Base-by-base conservation (phyloP, 2,113 vertebrate species). In the Stictonetta naevosa region DNA sequence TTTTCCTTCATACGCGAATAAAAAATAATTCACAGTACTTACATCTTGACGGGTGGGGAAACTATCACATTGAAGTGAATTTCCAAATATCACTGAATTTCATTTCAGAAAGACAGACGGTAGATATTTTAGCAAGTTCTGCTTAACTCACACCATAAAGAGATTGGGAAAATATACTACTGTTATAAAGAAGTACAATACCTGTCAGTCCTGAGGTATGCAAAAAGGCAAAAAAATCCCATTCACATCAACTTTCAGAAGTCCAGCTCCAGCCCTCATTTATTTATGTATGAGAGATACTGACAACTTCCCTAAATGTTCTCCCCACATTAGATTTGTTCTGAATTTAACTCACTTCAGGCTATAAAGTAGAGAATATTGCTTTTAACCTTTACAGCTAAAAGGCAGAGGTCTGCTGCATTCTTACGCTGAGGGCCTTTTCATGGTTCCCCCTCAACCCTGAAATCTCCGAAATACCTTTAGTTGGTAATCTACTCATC, bases 41-140 rank as follows among this genome's bases (percentile, higher is more conserved):
- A 46, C 20, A 59, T 40, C 19, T 31, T 74, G 36, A 83, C 1
- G 11, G 59, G 28, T 21, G 3, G 11, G 8, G 31, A 74, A 95
- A 88, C 80, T 3, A 90, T 12, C 25, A 63, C 60, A 93, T 83
- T 63, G 79, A 93, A 93, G 69, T 71, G 21, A 78, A 78, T 82
- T 94, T 93, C 64, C 42, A 88, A 81, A 56, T 77, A 90, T 22
- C 40, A 67, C 25, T 48, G 72, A 90, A 40, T 81, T 92, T 75
- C 40, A 34, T 81, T 92, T 93, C 55, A 67, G 62, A 67, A 81
- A 74, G 31, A 63, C 1, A 48, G 11, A 17, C 8, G 5, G 40
- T 20, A 88, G 71, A 40, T 69, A 69, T 50, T 80, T 50, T 55
- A 73, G 74, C 71, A 63, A 77, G 18, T 77, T 94, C 38, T 90